Evolutionary conservation across 2,113 vertebrate genomes (phyloP).

Genomic region (Coptodon bakossiorum): DNA sequence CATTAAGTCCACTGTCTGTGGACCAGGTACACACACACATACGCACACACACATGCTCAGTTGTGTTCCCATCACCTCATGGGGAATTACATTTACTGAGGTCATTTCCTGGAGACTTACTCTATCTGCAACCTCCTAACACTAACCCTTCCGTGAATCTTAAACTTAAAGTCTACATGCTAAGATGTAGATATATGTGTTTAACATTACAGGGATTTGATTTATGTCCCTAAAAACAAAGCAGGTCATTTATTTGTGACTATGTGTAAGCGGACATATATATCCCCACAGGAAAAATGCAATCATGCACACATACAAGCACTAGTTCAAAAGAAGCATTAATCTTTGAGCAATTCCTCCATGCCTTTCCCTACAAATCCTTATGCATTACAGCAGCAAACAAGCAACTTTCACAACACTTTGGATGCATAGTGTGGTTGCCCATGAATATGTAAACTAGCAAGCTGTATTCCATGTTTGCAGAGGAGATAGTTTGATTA

Average conservation of each 20-base stretch:
- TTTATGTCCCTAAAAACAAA: neutral
- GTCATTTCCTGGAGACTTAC: neutral
- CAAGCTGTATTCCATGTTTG: neutral
- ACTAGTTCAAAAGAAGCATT: neutral
- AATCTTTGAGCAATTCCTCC: neutral
- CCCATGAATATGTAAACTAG: constrained; percentile 20
- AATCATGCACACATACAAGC: neutral
- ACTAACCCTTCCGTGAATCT: neutral
- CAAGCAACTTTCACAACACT: neutral
- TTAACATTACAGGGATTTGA: neutral
- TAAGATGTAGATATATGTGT: neutral
- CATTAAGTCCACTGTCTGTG: constrained; percentile 95
- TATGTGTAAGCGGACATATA: neutral
- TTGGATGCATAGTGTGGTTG: neutral
- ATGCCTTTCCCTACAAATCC: neutral
- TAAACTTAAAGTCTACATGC: neutral
- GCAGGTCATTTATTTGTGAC: neutral
- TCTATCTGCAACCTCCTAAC: neutral
- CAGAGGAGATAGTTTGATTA: constrained; percentile 4
- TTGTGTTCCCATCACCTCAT: neutral
- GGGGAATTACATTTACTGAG: neutral
- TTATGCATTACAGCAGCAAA: neutral
- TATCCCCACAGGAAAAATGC: neutral
- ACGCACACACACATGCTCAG: neutral
- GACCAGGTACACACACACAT: constrained; percentile 76